Conservation (phyloP, 2,888 invertebrate species). For the Philereme vetulata region DNA sequence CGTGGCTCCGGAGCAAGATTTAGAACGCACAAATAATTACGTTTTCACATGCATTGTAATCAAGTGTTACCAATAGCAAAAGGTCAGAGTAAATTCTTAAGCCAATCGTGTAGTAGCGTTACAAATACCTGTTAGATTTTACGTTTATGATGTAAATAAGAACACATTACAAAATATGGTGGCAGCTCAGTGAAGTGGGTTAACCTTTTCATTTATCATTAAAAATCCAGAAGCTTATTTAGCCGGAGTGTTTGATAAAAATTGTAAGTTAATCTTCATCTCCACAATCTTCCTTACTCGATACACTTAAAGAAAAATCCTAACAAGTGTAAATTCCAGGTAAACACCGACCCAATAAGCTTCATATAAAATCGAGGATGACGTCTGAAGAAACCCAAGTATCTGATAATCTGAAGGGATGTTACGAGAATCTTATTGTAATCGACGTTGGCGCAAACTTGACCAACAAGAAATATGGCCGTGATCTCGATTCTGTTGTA, state of each 20-base stretch:
- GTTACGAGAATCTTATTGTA: slow-evolving; percentile 95
- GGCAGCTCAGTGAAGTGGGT: slow-evolving; percentile 77
- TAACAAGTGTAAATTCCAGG: slow-evolving; percentile 52
- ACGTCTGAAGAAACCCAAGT: slow-evolving; percentile 80
- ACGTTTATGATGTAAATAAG: slow-evolving; percentile 13
- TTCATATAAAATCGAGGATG: slow-evolving; percentile 75
- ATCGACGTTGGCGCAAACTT: slow-evolving; percentile 97
- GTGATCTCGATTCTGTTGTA: slow-evolving; percentile 95
- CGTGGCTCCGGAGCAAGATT: background rate
- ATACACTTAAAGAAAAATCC: slow-evolving; percentile 24
- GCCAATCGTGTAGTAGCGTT: slow-evolving; percentile 8
- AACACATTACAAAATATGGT: slow-evolving; percentile 69
- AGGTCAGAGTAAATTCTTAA: background rate
- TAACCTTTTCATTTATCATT: slow-evolving; percentile 70
- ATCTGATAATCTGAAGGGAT: slow-evolving; percentile 87
- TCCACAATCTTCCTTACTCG: slow-evolving; percentile 8
- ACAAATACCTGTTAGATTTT: slow-evolving; percentile 9
- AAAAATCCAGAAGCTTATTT: slow-evolving; percentile 76
- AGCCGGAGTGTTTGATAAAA: slow-evolving; percentile 82
- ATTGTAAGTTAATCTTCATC: slow-evolving; percentile 62
- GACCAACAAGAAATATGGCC: slow-evolving; percentile 95
- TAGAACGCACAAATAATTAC: background rate
- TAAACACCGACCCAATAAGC: slow-evolving; percentile 81
- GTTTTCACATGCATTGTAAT: background rate
- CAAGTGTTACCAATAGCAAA: background rate